phyloP scores from a whole-genome alignment of 2,113 vertebrate species.

The Tautogolabrus adspersus region DNA sequence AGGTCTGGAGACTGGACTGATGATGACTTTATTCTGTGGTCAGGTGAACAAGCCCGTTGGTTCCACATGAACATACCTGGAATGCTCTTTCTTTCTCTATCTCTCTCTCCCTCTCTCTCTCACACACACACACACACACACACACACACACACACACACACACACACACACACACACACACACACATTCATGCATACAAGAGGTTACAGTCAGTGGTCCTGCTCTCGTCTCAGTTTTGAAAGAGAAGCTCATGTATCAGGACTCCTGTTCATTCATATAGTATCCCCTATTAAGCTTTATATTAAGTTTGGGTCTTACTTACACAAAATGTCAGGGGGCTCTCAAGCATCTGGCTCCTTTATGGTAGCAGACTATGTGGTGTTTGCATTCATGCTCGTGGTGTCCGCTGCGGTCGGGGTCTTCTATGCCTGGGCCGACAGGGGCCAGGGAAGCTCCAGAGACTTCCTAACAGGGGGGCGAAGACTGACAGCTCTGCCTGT shows the following conservation, averaged over 20 bases:
- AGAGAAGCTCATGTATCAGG: slow-evolving; percentile 34
- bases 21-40: not conserved
- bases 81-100: slow-evolving; percentile 7
- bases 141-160: slow-evolving; percentile 25
- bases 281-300: not conserved
- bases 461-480: slow-evolving; percentile 91
- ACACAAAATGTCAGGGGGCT: slow-evolving; percentile 54
- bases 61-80: slow-evolving; percentile 32
- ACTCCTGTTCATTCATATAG: slow-evolving; percentile 25
- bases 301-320: not conserved
- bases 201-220: slow-evolving; percentile 31
- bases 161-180: slow-evolving; percentile 28
- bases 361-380: slow-evolving; percentile 91
- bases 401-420: slow-evolving; percentile 90
- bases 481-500: slow-evolving; percentile 89
- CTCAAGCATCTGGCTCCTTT: slow-evolving; percentile 76
- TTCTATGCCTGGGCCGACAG: slow-evolving; percentile 88
- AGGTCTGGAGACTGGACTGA: no score
- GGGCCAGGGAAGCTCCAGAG: slow-evolving; percentile 82
- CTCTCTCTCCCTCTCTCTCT: slow-evolving; percentile 9
- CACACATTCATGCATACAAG: slow-evolving; percentile 28
- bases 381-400: slow-evolving; percentile 89
- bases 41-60: slow-evolving; percentile 26
- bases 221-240: slow-evolving; percentile 40
- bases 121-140: slow-evolving; percentile 23